Evolutionary conservation across 2,888 invertebrate species (phyloP), one percentile per base, ranked within the genome.

Genomic region (Lepetodrilus schrolli): DNA sequence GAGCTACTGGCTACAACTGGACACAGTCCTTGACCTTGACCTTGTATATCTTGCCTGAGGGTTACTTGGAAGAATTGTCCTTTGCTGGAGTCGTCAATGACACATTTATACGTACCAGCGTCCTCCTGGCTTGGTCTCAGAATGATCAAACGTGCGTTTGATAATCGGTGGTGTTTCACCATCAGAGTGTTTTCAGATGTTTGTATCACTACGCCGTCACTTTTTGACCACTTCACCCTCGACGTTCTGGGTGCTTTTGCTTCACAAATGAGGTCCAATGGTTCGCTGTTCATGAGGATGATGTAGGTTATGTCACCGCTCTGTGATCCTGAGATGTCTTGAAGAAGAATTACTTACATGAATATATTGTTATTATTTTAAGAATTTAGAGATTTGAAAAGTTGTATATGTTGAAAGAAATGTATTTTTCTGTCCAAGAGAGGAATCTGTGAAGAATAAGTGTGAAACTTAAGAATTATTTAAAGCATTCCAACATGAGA

Each of bases 241-340:
- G 13, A 23, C 17, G 48, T 5, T 2, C 58, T 26, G 17, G 23
- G 17, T 30, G 30, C 58, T n/a, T 58, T 30, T 34, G 34, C 30
- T 2, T 17, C 13, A 58, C 58, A 58, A 13, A 58, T 58, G 1
- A 58, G 58, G 34, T 58, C 58, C 26, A 58, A 13, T 2, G 58
- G 58, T 2, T 13, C 58, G n/a, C 30, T 30, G n/a, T 58, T 21
- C 34, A 4, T 30, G 3, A 58, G 26, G n/a, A 58, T 34, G 2
- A 30, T 58, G 58, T 58, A 58, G 58, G 34, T 58, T 30, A 58
- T 58, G 17, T 58, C 58, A 17, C 58, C 58, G 17, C 58, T 58
- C 30, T 58, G n/a, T 30, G 58, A 43, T n/a, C n/a, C n/a, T n/a
- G n/a, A n/a, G n/a, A n/a, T n/a, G n/a, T n/a, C n/a, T n/a, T n/a